Conservation (phyloP, 2,797 vertebrate genomes). For the Peromyscus eremicus region DNA sequence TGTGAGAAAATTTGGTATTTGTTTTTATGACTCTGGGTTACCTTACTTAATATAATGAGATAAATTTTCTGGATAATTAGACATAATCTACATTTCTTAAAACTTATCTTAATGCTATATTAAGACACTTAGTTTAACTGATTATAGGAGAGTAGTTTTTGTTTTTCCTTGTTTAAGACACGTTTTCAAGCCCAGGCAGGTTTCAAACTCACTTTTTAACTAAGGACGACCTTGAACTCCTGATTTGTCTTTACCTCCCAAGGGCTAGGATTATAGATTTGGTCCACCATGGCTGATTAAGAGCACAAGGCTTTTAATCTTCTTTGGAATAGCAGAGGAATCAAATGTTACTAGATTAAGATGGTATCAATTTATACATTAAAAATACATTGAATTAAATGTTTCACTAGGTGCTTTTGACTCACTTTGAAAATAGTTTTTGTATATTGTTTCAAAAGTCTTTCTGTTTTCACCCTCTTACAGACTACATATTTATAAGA, state of each 20-base stretch:
- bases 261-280: background rate
- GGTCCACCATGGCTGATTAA: too few relatives aligned
- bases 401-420: slow-evolving; percentile 77
- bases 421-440: slow-evolving; percentile 45
- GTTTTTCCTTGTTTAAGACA: background rate
- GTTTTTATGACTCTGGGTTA: background rate
- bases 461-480: slow-evolving; percentile 40
- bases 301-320: slow-evolving; percentile 81
- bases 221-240: background rate
- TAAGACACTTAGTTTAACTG: slow-evolving; percentile 85
- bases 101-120: slow-evolving; percentile 79
- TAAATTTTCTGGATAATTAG: slow-evolving; percentile 82
- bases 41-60: slow-evolving; percentile 72
- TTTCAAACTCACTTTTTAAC: background rate
- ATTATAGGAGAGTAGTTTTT: slow-evolving; percentile 66
- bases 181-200: background rate
- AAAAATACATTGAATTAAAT: slow-evolving; percentile 79
- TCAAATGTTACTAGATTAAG: slow-evolving; percentile 81
- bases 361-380: slow-evolving; percentile 78
- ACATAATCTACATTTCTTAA: slow-evolving; percentile 83
- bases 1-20: background rate
- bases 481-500: slow-evolving; percentile 59
- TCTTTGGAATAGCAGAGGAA: slow-evolving; percentile 81
- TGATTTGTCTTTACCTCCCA: background rate
- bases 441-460: slow-evolving; percentile 60